A percentile compares a stretch with the other conserved stretches of the same genome.
These are phyloP conservation scores for Gavia stellata DNA, from an alignment of 2,113 vertebrate species.

Conservation along the genomic window DNA sequence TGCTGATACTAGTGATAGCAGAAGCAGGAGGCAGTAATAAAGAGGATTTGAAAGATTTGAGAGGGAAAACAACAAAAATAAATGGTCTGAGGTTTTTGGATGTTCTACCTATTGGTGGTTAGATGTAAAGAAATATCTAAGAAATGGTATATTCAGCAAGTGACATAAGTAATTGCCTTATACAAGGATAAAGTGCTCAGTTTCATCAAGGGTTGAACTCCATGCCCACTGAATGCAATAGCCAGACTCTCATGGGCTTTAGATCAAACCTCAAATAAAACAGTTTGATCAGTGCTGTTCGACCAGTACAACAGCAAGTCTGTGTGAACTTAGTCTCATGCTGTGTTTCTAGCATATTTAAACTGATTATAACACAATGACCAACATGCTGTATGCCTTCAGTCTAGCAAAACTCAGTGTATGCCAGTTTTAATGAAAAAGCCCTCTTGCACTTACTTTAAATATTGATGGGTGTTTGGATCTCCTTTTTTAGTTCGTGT, in stretches of 20 bases:
- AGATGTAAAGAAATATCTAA: not conserved
- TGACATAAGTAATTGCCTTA: not conserved
- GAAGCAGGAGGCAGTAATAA: not conserved
- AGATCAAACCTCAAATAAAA: constrained; percentile 7
- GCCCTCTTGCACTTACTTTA: not conserved
- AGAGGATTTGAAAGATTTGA: not conserved
- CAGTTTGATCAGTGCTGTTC: constrained; percentile 1
- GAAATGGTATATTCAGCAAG: not conserved
- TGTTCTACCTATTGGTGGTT: not conserved
- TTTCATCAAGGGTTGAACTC: not conserved
- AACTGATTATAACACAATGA: not conserved
- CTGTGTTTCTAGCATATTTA: not conserved
- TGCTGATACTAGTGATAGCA: not conserved
- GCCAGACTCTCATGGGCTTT: not conserved
- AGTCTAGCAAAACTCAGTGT: not conserved
- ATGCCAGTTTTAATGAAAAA: not conserved
- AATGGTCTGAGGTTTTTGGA: not conserved
- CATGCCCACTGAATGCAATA: not conserved
- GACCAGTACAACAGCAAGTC: not conserved
- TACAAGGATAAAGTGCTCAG: not conserved
- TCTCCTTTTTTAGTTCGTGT: not conserved
- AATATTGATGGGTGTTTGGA: not conserved
- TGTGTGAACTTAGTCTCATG: not conserved
- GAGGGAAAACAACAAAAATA: not conserved
- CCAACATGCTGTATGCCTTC: not conserved